Evolutionary conservation across 2,797 vertebrate species (phyloP).

Genomic region (Enteromius treurensis): DNA sequence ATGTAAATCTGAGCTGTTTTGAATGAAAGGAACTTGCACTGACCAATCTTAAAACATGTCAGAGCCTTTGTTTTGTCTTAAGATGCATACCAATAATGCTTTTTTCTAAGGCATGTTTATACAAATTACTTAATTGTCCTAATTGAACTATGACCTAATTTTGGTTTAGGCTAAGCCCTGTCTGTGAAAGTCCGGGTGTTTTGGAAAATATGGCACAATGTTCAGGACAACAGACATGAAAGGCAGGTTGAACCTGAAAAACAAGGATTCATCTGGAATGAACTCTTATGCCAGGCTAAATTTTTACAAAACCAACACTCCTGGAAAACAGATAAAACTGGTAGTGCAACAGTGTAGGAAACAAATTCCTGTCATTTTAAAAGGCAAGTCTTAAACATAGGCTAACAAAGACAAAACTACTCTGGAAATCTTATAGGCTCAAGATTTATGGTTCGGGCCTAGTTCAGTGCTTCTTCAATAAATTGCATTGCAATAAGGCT

Average conservation of each 20-base stretch:
- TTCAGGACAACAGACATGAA: conserved; percentile 4
- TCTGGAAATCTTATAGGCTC: not conserved
- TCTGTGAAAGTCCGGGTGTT: not conserved
- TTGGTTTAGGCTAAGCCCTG: too few species aligned
- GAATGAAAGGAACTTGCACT: too few species aligned
- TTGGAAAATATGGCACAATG: not conserved
- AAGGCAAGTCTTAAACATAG: not conserved
- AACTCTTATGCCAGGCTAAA: conserved; percentile 3
- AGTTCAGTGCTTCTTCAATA: not conserved
- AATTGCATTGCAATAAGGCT: not conserved
- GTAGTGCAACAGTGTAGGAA: not conserved
- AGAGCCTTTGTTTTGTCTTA: too few species aligned
- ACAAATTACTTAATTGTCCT: not conserved
- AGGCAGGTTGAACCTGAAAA: conserved; percentile 67
- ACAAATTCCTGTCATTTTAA: not conserved
- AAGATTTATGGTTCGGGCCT: not conserved
- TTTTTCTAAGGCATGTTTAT: not conserved
- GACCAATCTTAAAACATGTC: not conserved
- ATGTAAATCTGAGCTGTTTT: too few species aligned
- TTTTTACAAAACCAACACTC: conserved; percentile 22
- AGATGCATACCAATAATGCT: too few species aligned
- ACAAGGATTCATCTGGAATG: conserved; percentile 57
- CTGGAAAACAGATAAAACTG: conserved; percentile 29
- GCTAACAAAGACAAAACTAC: not conserved
- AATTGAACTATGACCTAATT: too few species aligned